These are phyloP conservation scores for Drosophila trichaetosa DNA, from an alignment of 2,888 invertebrate species.

Conservation along the genomic window DNA sequence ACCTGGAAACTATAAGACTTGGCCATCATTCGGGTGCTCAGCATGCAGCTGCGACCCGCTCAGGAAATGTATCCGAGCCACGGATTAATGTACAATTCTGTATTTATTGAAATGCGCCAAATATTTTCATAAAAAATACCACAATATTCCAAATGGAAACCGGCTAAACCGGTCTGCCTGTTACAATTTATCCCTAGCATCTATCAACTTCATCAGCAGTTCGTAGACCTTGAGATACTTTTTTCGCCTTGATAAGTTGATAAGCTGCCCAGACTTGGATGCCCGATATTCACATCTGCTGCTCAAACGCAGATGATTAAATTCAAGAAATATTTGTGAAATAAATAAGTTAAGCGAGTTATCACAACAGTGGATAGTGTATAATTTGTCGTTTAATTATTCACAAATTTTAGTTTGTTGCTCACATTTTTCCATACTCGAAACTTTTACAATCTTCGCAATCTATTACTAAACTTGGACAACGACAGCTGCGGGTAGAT, in stretches of 20 bases:
- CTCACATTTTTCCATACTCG: not conserved
- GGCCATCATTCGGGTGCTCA: slow-evolving; percentile 36
- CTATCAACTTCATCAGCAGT: slow-evolving; percentile 11
- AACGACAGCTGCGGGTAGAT: slow-evolving; percentile 53
- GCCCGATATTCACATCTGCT: not conserved
- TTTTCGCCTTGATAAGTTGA: slow-evolving; percentile 2
- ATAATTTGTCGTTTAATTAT: not conserved
- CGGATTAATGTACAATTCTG: slow-evolving; percentile 47
- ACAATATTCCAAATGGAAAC: slow-evolving; percentile 66
- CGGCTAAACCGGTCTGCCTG: slow-evolving; percentile 59
- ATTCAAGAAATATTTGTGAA: not conserved
- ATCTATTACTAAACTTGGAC: slow-evolving; percentile 47
- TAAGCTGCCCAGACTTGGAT: not conserved
- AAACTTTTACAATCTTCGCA: slow-evolving; percentile 50
- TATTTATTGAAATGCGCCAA: slow-evolving; percentile 73
- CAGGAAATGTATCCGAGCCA: slow-evolving; percentile 38
- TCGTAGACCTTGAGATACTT: slow-evolving; percentile 26
- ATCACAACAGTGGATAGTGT: not conserved
- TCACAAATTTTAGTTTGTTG: not conserved
- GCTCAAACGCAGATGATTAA: not conserved
- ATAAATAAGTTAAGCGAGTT: not conserved
- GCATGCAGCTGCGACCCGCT: slow-evolving; percentile 59
- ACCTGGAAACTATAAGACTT: slow-evolving; percentile 63
- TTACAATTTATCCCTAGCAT: slow-evolving; percentile 37
- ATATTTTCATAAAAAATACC: slow-evolving; percentile 73